phyloP scores from a whole-genome alignment of 2,797 vertebrate genomes.

The Miichthys miiuy region DNA sequence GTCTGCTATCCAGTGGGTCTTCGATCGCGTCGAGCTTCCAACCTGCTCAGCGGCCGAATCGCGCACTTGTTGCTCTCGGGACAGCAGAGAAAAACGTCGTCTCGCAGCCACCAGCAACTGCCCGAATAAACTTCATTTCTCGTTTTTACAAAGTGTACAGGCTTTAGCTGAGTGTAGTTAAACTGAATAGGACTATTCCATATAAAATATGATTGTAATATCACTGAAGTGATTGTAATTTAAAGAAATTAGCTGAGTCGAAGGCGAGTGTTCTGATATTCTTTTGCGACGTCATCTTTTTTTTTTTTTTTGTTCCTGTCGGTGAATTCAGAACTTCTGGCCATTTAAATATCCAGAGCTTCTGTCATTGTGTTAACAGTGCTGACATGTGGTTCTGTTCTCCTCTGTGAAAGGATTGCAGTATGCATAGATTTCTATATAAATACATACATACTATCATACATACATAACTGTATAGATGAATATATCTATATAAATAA shows the following conservation, averaged over 20 bases:
- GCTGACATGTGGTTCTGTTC: slow-evolving; percentile 72
- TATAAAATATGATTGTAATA: slow-evolving; percentile 71
- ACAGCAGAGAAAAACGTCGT: neutral
- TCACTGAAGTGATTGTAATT: slow-evolving; percentile 70
- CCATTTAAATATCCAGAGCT: slow-evolving; percentile 63
- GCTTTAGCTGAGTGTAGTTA: slow-evolving; percentile 35
- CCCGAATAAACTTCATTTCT: slow-evolving; percentile 27
- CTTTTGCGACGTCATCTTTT: slow-evolving; percentile 38
- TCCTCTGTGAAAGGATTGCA: slow-evolving; percentile 78
- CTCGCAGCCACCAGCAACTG: slow-evolving; percentile 39
- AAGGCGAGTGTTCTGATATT: slow-evolving; percentile 38
- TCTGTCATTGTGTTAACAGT: slow-evolving; percentile 74
- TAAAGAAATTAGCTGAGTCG: slow-evolving; percentile 49
- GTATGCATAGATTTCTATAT: slow-evolving; percentile 75
- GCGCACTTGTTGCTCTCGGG: slow-evolving; percentile 9
- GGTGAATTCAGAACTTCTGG: slow-evolving; percentile 49
- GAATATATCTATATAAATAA: slow-evolving; percentile 79
- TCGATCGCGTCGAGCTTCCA: slow-evolving; percentile 1
- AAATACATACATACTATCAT: slow-evolving; percentile 69
- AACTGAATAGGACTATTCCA: slow-evolving; percentile 40
- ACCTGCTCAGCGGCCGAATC: neutral
- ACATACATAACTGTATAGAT: slow-evolving; percentile 74
- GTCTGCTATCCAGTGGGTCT: slow-evolving; percentile 18
- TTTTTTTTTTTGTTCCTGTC: slow-evolving; percentile 17
- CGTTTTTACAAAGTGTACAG: slow-evolving; percentile 53